These are phyloP conservation scores for Fissipunctia ypsillon DNA, from an alignment of 2,888 invertebrate species.

Conservation along the genomic window DNA sequence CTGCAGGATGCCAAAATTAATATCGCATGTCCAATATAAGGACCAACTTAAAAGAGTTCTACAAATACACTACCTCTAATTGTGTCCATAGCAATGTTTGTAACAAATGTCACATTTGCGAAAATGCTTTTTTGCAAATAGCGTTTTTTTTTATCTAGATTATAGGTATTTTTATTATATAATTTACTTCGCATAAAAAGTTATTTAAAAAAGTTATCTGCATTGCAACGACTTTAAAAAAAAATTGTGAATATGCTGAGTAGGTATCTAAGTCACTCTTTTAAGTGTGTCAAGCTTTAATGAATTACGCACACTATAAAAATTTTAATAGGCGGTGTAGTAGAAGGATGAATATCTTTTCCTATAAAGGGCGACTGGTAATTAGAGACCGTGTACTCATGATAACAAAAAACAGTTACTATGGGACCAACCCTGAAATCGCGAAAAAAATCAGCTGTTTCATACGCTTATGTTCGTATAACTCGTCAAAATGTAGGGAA, in stretches of 20 bases:
- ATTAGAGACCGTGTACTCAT: too few relatives aligned
- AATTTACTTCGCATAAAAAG: too few relatives aligned
- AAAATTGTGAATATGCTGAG: neutral
- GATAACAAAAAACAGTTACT: too few relatives aligned
- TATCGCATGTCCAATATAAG: neutral
- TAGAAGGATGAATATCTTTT: neutral
- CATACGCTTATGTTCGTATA: too few relatives aligned
- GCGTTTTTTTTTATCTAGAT: neutral
- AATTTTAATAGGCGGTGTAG: neutral
- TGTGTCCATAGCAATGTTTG: neutral
- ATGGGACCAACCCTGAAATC: too few relatives aligned
- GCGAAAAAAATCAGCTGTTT: too few relatives aligned
- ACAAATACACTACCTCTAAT: neutral
- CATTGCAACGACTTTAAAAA: neutral
- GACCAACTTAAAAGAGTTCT: neutral
- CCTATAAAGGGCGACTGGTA: too few relatives aligned
- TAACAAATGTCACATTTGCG: neutral
- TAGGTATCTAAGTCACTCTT: neutral
- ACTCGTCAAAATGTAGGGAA: too few relatives aligned
- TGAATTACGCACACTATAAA: neutral
- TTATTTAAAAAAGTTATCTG: neutral
- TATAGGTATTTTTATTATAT: neutral
- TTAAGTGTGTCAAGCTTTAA: too few relatives aligned
- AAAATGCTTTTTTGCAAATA: neutral
- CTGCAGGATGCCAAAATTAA: neutral